Base-by-base conservation (phyloP, 1,140 invertebrate genomes). In the Diorhabda elongata region DNA sequence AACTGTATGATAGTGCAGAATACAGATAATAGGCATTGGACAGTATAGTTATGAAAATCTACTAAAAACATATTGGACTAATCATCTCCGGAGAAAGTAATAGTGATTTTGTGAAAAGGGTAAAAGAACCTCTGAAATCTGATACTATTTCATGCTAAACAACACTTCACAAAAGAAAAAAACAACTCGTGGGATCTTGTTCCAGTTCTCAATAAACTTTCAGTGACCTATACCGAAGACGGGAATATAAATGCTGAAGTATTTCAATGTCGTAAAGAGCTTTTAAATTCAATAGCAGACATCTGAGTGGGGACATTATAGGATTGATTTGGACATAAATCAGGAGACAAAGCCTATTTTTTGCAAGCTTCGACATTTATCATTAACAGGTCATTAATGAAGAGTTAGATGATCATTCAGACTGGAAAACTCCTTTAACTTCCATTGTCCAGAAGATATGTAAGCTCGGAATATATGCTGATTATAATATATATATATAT, bases 211-310 rank as follows among this genome's bases (percentile, higher is more conserved):
- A 80, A 85, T 2, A 71, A 80, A 3, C 81, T 85, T 78, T 79
- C 91, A 44, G 84, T 84, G 42, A 76, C 26, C 26, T 4, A 52
- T 52, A 6, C 81, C 70, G 82, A 86, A 67, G 86, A 83, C 56
- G 75, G 81, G 56, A 80, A 82, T 8, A 75, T 82, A 58, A 84
- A 88, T 71, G 80, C 82, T 4, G 81, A 84, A 58, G 76, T 89
- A 41, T 87, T 89, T 72, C 81, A 85, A 9, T 84, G 85, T 63
- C 90, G 87, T 77, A 85, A 87, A 74, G 79, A 86, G 65, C 74
- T 92, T 52, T 77, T 94, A 2, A 76, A 84, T 65, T 75, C 86
- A 44, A 80, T 93, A 58, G 84, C 87, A 3, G 79, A 87, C 44
- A 83, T 82, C 69, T 86, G 26, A 26, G 26, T 26, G 26, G 26